These are phyloP conservation scores for Pogonomyrmex barbatus DNA, from an alignment of 1,140 invertebrate genomes.

Conservation along the genomic window DNA sequence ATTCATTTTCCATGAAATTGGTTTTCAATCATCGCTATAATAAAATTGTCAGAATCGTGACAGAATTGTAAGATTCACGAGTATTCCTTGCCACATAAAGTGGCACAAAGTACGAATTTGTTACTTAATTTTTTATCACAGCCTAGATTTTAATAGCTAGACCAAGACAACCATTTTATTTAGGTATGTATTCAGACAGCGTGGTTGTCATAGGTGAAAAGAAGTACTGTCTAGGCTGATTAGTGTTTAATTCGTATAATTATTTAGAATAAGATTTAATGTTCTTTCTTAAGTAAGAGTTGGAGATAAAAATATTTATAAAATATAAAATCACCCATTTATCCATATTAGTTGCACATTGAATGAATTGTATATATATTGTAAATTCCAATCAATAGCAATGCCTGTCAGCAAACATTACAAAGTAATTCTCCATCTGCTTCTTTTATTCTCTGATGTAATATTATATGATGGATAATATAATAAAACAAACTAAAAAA, in stretches of 20 bases:
- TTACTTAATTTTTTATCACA: constrained; percentile 67
- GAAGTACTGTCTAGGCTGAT: constrained; percentile 79
- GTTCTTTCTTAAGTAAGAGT: background rate
- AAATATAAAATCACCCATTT: constrained; percentile 25
- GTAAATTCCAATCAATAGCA: constrained; percentile 25
- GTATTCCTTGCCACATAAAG: constrained; percentile 54
- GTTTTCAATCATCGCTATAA: constrained; percentile 23
- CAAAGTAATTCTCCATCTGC: constrained; percentile 34
- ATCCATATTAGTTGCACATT: constrained; percentile 36
- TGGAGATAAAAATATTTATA: constrained; percentile 14
- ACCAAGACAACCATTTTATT: constrained; percentile 80
- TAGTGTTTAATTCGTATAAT: constrained; percentile 51
- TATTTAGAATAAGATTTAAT: constrained; percentile 46
- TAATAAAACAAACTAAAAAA: background rate
- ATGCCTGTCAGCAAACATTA: constrained; percentile 44
- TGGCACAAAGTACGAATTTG: constrained; percentile 56
- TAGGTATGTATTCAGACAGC: constrained; percentile 69
- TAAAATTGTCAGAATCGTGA: constrained; percentile 16
- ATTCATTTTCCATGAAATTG: constrained; percentile 22
- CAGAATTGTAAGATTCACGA: constrained; percentile 30
- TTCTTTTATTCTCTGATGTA: background rate
- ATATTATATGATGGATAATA: background rate
- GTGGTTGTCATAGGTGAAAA: constrained; percentile 79
- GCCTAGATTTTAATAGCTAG: constrained; percentile 79
- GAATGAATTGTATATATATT: background rate